Evolutionary conservation across 2,888 invertebrate species (phyloP).

Genomic region (Hypercompe scribonia): DNA sequence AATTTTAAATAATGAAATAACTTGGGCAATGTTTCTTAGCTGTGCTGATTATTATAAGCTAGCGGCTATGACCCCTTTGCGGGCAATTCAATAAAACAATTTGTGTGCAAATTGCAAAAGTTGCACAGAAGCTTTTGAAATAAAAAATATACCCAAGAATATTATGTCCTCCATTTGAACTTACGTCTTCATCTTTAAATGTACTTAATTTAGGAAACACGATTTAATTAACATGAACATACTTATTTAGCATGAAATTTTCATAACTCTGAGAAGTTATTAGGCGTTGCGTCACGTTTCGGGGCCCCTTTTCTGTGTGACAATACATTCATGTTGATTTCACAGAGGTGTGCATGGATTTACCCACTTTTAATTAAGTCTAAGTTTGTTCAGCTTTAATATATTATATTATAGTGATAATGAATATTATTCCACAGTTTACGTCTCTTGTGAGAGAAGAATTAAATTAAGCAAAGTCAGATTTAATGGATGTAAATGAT

Average conservation of each 20-base stretch:
- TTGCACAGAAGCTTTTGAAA: conserved; percentile 7
- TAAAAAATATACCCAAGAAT: not conserved
- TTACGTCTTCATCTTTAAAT: conserved; percentile 10
- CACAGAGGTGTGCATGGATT: conserved; percentile 45
- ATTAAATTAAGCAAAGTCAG: conserved; percentile 40
- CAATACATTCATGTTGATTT: conserved; percentile 38
- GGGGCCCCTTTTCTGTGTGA: conserved; percentile 32
- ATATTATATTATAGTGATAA: conserved; percentile 58
- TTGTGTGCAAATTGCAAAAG: conserved; percentile 8
- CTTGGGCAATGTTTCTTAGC: not conserved
- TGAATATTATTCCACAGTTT: conserved; percentile 48
- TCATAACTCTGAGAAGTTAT: conserved; percentile 44
- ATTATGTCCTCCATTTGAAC: conserved; percentile 5
- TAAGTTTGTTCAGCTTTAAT: conserved; percentile 53
- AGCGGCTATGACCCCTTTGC: not conserved
- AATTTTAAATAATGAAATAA: not conserved
- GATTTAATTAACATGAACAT: conserved; percentile 45
- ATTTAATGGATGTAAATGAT: conserved; percentile 40
- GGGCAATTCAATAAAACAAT: conserved; percentile 6
- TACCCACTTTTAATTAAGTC: conserved; percentile 62
- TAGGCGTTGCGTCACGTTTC: conserved; percentile 28
- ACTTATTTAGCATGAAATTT: conserved; percentile 37
- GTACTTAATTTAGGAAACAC: conserved; percentile 31
- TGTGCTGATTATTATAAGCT: not conserved
- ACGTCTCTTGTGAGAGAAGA: conserved; percentile 39